Conservation (phyloP, 2,113 vertebrate species). For the Syrmaticus mikado region DNA sequence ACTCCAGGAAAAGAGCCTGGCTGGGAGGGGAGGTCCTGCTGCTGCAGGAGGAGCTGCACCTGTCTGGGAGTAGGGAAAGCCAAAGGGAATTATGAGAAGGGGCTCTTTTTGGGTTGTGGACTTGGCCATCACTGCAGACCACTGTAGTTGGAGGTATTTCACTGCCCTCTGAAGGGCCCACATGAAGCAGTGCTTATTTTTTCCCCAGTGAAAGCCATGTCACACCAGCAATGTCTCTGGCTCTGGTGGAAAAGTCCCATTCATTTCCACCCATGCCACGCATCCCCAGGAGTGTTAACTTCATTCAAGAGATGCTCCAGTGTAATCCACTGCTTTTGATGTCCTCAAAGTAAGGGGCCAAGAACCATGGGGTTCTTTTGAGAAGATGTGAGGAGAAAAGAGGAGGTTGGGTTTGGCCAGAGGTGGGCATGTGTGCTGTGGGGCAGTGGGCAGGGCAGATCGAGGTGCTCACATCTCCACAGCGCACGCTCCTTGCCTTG, state of each 20-base stretch:
- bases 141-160: not conserved
- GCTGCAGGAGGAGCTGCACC: not conserved
- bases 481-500: not conserved
- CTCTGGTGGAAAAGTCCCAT: not conserved
- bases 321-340: not conserved
- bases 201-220: not conserved
- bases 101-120: not conserved
- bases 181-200: no score
- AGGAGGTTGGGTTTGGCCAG: not conserved
- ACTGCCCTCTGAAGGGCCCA: not conserved
- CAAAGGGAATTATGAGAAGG: not conserved
- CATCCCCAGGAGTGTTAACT: not conserved
- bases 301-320: not conserved
- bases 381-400: not conserved
- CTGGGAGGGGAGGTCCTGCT: not conserved
- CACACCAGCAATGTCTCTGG: not conserved
- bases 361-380: not conserved
- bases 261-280: not conserved
- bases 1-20: not conserved
- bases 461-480: not conserved
- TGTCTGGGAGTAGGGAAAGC: not conserved
- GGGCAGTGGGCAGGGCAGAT: not conserved
- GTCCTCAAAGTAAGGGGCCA: no score
- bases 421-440: slow-evolving; percentile 11
- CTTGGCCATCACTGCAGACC: not conserved